A percentile compares a stretch with the other conserved stretches of the same genome.
Conservation (phyloP, 2,797 vertebrate species). For the Myiotriccus ornatus region DNA sequence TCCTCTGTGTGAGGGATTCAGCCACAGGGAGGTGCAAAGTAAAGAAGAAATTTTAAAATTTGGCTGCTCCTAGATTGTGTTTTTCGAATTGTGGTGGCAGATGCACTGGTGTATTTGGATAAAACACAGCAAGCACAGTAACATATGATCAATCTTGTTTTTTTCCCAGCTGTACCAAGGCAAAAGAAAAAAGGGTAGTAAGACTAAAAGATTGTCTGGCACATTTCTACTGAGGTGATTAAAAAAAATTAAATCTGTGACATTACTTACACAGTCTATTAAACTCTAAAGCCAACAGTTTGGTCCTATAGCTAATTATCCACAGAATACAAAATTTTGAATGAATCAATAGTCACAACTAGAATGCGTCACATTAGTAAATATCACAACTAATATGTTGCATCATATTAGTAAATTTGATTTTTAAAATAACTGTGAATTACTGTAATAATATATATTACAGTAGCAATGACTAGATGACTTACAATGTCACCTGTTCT, state of each 20-base stretch:
- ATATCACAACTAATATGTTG: no score
- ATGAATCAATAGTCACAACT: not conserved
- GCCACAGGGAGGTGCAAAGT: not conserved
- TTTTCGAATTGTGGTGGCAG: not conserved
- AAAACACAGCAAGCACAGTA: not conserved
- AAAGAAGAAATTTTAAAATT: not conserved
- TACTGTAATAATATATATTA: not conserved
- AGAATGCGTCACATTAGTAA: not conserved
- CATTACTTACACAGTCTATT: not conserved
- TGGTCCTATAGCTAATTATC: not conserved
- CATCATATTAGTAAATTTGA: not conserved
- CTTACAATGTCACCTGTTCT: not conserved
- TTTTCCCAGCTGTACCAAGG: not conserved
- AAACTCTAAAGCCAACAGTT: not conserved
- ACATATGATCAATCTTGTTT: not conserved
- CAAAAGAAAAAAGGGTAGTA: fast-evolving
- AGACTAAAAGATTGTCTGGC: not conserved
- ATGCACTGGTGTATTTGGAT: not conserved
- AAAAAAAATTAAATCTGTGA: not conserved
- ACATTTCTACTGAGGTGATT: not conserved
- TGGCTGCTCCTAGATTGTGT: no score
- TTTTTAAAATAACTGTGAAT: not conserved
- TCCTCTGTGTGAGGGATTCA: not conserved
- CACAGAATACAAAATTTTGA: not conserved
- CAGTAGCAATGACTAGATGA: not conserved